These are phyloP conservation scores for Agrenia bidenticulata DNA, from an alignment of 2,888 invertebrate species.

Conservation along the genomic window DNA sequence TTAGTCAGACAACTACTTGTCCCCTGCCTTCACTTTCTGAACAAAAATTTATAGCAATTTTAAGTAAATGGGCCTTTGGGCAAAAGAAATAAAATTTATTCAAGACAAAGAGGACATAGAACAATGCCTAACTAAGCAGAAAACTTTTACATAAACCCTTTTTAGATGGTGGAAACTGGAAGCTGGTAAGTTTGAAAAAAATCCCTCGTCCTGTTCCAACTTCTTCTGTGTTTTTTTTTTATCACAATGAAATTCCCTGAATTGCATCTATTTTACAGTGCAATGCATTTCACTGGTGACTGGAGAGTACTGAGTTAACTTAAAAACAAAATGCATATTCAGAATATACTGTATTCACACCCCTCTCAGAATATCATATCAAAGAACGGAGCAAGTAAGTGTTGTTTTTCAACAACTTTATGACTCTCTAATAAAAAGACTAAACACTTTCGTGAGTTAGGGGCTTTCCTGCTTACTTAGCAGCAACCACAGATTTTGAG, in stretches of 20 bases:
- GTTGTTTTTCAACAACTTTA: no score
- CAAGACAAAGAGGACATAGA: slow-evolving; percentile 1
- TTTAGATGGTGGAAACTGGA: no score
- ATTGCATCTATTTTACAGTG: slow-evolving; percentile 15
- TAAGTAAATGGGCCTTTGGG: slow-evolving; percentile 24
- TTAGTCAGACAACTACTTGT: no score
- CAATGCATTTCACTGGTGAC: slow-evolving; percentile 11
- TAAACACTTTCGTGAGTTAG: no score
- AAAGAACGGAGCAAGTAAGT: no score
- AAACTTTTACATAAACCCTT: slow-evolving; percentile 11
- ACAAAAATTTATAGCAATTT: slow-evolving; percentile 15
- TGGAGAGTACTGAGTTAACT: no score
- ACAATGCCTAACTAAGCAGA: slow-evolving; percentile 18
- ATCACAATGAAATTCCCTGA: slow-evolving; percentile 4
- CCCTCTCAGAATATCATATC: no score
- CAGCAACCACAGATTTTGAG: no score
- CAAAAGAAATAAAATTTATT: slow-evolving; percentile 14
- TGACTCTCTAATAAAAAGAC: no score
- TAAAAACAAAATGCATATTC: no score
- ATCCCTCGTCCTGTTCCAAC: not conserved
- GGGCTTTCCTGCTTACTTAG: no score
- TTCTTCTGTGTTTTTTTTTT: not conserved
- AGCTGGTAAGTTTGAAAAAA: not conserved
- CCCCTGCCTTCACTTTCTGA: not conserved
- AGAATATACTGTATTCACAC: no score